Percentiles rank a stretch among this genome's conserved stretches.
Conservation (phyloP, 1,140 invertebrate genomes). For the Nasonia longicornis region DNA sequence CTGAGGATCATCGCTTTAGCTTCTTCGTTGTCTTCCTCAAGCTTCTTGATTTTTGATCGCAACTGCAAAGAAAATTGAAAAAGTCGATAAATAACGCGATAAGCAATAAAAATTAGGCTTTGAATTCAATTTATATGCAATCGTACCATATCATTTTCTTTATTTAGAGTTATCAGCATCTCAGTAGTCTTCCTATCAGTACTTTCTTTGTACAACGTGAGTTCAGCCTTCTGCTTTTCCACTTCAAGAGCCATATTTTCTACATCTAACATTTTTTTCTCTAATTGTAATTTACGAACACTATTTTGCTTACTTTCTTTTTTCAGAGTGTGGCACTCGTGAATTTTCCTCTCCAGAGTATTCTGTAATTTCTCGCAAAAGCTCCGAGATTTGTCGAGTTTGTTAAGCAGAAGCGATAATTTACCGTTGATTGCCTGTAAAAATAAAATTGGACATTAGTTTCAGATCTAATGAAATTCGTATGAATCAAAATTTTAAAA, state of each 20-base stretch:
- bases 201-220: slow-evolving; percentile 63
- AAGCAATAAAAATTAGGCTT: not conserved
- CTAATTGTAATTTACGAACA: slow-evolving; percentile 59
- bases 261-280: slow-evolving; percentile 68
- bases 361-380: slow-evolving; percentile 60
- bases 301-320: slow-evolving; percentile 60
- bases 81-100: slow-evolving; percentile 39
- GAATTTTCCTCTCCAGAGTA: slow-evolving; percentile 56
- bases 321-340: slow-evolving; percentile 57
- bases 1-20: slow-evolving; percentile 58
- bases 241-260: slow-evolving; percentile 69
- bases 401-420: slow-evolving; percentile 56
- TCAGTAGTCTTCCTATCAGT: slow-evolving; percentile 59
- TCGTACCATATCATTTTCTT: slow-evolving; percentile 62
- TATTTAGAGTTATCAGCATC: slow-evolving; percentile 58
- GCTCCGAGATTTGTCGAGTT: slow-evolving; percentile 57
- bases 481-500: not conserved
- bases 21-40: slow-evolving; percentile 62
- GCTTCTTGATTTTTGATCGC: slow-evolving; percentile 59
- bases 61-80: slow-evolving; percentile 48
- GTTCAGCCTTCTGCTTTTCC: slow-evolving; percentile 67
- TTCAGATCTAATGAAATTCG: slow-evolving; percentile 13
- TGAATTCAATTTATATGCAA: slow-evolving; percentile 33
- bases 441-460: slow-evolving; percentile 22
- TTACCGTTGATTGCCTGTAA: slow-evolving; percentile 60